Percentiles rank a stretch among this genome's conserved stretches.
These are phyloP conservation scores for Acronicta psi DNA, from an alignment of 2,888 invertebrate species.

Conservation along the genomic window DNA sequence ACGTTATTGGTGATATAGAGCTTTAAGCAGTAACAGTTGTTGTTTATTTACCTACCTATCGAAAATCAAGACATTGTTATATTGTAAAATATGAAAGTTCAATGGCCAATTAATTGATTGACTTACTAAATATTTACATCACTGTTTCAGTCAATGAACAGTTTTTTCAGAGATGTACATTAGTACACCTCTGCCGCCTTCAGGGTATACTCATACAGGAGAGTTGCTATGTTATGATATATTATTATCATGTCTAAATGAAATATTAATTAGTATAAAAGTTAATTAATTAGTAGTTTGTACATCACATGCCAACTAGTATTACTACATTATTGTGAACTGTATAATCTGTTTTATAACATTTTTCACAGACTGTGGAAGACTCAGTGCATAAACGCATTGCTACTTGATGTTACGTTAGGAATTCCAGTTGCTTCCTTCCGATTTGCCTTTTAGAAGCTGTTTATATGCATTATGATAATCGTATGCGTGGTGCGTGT, in stretches of 20 bases:
- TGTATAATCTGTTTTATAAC: no score
- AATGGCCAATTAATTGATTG: conserved; percentile 13
- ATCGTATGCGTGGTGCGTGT: conserved; percentile 38
- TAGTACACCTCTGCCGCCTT: no score
- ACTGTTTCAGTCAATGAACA: not conserved
- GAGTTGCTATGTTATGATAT: no score
- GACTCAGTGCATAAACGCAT: conserved; percentile 1
- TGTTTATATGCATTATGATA: conserved; percentile 41
- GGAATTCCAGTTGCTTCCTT: conserved; percentile 39
- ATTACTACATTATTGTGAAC: no score
- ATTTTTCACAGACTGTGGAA: not conserved
- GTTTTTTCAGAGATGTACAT: not conserved
- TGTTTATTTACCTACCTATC: no score
- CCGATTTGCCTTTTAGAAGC: conserved; percentile 26
- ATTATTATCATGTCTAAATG: no score
- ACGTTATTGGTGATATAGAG: no score
- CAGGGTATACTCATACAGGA: no score
- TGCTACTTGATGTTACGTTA: conserved; percentile 4
- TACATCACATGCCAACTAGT: no score
- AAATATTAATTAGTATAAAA: no score
- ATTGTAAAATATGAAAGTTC: conserved; percentile 10
- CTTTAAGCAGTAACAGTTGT: no score
- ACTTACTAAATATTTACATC: conserved; percentile 19
- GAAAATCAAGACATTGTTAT: conserved; percentile 6
- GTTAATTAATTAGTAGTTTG: no score